These are phyloP conservation scores for Plusia festucae DNA, from an alignment of 2,888 invertebrate species.

Conservation along the genomic window DNA sequence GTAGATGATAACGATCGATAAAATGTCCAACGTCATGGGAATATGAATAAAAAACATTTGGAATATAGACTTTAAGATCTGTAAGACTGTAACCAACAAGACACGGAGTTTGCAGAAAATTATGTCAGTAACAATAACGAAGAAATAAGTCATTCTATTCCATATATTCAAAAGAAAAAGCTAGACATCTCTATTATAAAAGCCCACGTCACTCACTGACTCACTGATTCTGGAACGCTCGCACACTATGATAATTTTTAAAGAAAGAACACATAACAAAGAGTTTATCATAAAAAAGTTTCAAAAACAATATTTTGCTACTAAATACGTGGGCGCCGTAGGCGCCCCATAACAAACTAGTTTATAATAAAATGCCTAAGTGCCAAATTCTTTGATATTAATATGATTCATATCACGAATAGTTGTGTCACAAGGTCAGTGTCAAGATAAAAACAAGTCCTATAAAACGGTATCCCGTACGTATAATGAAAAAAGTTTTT, in stretches of 20 bases:
- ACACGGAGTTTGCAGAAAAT: constrained; percentile 34
- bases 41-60: constrained; percentile 54
- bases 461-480: constrained; percentile 30
- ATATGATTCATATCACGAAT: constrained; percentile 25
- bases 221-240: too few relatives aligned
- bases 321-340: too few relatives aligned
- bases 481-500: background rate
- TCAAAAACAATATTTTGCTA: too few relatives aligned
- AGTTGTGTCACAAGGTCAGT: constrained; percentile 44
- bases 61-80: constrained; percentile 26
- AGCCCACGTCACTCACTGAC: too few relatives aligned
- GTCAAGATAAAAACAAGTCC: constrained; percentile 31
- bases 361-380: constrained; percentile 18
- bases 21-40: constrained; percentile 67
- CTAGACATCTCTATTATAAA: too few relatives aligned
- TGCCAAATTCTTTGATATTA: constrained; percentile 9
- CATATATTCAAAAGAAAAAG: background rate
- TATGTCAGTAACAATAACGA: constrained; percentile 8
- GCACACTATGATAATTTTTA: too few relatives aligned
- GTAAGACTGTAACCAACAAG: constrained; percentile 26
- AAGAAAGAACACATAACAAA: too few relatives aligned
- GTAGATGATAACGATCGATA: constrained; percentile 69
- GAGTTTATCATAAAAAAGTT: too few relatives aligned
- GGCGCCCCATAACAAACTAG: too few relatives aligned
- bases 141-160: constrained; percentile 12